phyloP scores from a whole-genome alignment of 2,888 invertebrate species.

The Eulithis testata region DNA sequence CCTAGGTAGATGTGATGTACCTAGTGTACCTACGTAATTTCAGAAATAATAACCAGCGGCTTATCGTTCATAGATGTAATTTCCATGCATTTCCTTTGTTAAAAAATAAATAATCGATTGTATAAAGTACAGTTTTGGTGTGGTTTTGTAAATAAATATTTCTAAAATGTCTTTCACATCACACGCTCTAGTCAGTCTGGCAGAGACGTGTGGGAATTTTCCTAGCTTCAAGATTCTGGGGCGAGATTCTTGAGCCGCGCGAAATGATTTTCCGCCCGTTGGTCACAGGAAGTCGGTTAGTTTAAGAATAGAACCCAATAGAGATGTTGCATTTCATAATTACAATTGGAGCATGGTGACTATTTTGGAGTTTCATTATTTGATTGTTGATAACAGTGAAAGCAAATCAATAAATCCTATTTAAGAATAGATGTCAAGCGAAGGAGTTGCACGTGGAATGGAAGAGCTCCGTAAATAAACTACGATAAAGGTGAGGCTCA shows the following conservation, averaged over 20 bases:
- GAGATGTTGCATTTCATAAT: conserved; percentile 9
- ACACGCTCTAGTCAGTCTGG: not conserved
- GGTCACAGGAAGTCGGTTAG: conserved; percentile 23
- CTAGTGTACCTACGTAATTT: too few relatives aligned
- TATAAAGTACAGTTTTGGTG: not conserved
- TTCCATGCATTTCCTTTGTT: too few relatives aligned
- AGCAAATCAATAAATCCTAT: not conserved
- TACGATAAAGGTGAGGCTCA: conserved; percentile 40
- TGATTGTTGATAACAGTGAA: not conserved
- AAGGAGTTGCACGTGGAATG: conserved; percentile 3
- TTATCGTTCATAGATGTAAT: too few relatives aligned
- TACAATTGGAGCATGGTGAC: not conserved
- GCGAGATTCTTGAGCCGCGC: conserved; percentile 40
- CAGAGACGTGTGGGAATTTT: conserved; percentile 32
- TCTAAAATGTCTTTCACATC: not conserved
- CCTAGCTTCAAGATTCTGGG: conserved; percentile 50
- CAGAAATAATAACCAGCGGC: too few relatives aligned
- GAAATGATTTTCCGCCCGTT: conserved; percentile 40
- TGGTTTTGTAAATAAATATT: not conserved
- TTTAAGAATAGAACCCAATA: conserved; percentile 15
- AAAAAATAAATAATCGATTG: not conserved
- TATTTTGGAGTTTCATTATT: not conserved
- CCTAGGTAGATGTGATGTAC: too few relatives aligned
- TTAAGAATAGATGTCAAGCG: not conserved
- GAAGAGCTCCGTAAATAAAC: conserved; percentile 27